Percentiles rank a stretch among this genome's conserved stretches.
Evolutionary conservation across 1,140 invertebrate species (phyloP).

Genomic region (Sinella curviseta): DNA sequence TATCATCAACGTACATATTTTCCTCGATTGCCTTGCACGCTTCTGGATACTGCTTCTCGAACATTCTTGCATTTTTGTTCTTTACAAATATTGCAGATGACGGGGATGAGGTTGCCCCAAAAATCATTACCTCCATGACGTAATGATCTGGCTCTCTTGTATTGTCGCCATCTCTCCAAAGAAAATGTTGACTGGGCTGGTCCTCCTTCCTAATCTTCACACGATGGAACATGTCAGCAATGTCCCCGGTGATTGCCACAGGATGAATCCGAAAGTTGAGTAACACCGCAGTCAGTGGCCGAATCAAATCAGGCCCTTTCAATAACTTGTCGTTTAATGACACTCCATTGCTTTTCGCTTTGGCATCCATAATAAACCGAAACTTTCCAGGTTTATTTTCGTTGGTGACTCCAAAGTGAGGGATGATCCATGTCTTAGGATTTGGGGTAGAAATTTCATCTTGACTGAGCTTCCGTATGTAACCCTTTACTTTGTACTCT

Average conservation of each 20-base stretch:
- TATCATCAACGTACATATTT: background rate
- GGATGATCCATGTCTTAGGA: background rate
- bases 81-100: background rate
- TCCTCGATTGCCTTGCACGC: background rate
- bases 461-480: background rate
- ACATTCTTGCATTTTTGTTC: slow-evolving; percentile 1
- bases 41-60: background rate
- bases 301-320: slow-evolving; percentile 29
- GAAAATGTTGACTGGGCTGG: slow-evolving; percentile 15
- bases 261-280: slow-evolving; percentile 14
- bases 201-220: slow-evolving; percentile 24
- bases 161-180: slow-evolving; percentile 5
- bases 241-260: slow-evolving; percentile 26
- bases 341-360: background rate
- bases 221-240: too few relatives aligned
- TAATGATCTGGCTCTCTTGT: background rate
- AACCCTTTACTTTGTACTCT: background rate
- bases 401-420: background rate
- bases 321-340: background rate
- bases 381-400: background rate
- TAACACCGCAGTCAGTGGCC: background rate
- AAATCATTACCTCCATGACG: slow-evolving; percentile 35
- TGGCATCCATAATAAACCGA: background rate
- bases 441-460: background rate
- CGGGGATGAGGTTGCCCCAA: slow-evolving; percentile 33